phyloP scores from a whole-genome alignment of 2,888 invertebrate genomes.

The Drosophila parthenogenetica region DNA sequence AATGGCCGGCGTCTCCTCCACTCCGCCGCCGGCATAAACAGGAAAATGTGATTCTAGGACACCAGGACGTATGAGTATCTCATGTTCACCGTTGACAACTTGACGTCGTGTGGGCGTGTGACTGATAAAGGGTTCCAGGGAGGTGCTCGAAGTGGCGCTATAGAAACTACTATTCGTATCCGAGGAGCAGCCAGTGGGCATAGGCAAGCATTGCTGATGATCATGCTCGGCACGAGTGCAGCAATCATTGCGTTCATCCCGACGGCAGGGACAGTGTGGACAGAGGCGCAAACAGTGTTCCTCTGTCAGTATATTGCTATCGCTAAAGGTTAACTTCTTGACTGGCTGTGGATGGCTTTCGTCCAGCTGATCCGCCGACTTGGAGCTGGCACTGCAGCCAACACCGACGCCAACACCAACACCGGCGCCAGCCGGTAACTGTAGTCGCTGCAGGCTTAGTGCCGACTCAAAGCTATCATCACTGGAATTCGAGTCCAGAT shows the following conservation, averaged over 20 bases:
- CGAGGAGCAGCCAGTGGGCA: slow-evolving; percentile 71
- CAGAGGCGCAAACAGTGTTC: slow-evolving; percentile 79
- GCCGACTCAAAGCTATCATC: slow-evolving; percentile 82
- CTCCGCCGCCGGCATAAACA: slow-evolving; percentile 58
- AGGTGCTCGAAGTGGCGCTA: slow-evolving; percentile 84
- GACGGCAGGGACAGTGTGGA: slow-evolving; percentile 82
- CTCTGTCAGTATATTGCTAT: slow-evolving; percentile 83
- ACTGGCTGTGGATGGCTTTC: slow-evolving; percentile 81
- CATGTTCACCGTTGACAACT: slow-evolving; percentile 55
- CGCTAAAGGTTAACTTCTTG: slow-evolving; percentile 84
- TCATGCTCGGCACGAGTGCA: slow-evolving; percentile 78
- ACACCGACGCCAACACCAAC: slow-evolving; percentile 23
- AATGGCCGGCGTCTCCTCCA: slow-evolving; percentile 59
- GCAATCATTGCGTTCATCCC: slow-evolving; percentile 66
- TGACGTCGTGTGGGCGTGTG: slow-evolving; percentile 42
- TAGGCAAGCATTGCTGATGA: slow-evolving; percentile 67
- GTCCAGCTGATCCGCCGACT: slow-evolving; percentile 87
- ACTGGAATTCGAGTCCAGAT: slow-evolving; percentile 86
- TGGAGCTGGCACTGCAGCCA: slow-evolving; percentile 83
- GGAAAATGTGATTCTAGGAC: slow-evolving; percentile 85
- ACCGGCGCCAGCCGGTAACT: slow-evolving; percentile 40
- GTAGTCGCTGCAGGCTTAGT: slow-evolving; percentile 72
- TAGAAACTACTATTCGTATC: slow-evolving; percentile 84
- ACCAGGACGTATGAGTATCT: slow-evolving; percentile 78
- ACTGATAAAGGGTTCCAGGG: slow-evolving; percentile 77